phyloP scores from a whole-genome alignment of 1,140 invertebrate genomes.

The Sarcophaga bullata region DNA sequence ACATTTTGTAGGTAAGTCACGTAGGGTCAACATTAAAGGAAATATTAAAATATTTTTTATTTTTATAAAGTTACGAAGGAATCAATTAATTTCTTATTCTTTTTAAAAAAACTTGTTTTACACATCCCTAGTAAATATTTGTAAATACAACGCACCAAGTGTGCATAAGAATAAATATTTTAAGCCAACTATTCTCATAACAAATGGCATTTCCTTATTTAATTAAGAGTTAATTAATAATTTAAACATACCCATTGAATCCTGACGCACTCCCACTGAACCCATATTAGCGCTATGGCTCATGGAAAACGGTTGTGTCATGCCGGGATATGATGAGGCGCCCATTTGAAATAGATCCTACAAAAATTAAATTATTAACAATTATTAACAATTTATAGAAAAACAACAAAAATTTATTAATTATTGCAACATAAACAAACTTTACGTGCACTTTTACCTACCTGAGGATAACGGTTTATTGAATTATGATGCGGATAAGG shows the following conservation, averaged over 20 bases:
- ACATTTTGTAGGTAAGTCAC: too few relatives aligned
- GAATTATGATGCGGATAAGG: constrained; percentile 92
- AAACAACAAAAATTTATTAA: neutral
- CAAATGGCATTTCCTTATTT: too few relatives aligned
- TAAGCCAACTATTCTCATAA: too few relatives aligned
- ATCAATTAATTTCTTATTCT: too few relatives aligned
- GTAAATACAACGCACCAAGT: too few relatives aligned
- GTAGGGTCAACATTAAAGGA: too few relatives aligned
- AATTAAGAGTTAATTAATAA: neutral
- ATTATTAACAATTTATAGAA: constrained; percentile 1
- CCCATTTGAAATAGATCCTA: constrained; percentile 81
- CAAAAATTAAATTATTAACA: constrained; percentile 2
- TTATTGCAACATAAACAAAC: neutral
- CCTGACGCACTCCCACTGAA: constrained; percentile 87
- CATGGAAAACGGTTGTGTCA: constrained; percentile 95
- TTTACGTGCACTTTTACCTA: constrained; percentile 54
- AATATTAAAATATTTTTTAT: too few relatives aligned
- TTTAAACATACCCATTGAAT: constrained; percentile 83
- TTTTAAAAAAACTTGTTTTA: too few relatives aligned
- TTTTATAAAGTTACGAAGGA: too few relatives aligned
- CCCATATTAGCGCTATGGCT: constrained; percentile 89
- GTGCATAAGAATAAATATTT: too few relatives aligned
- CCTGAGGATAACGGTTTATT: constrained; percentile 95
- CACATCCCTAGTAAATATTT: too few relatives aligned
- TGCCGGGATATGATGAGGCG: constrained; percentile 87